These are phyloP conservation scores for Heliocidaris erythrogramma DNA, from an alignment of 35 echinoderm and acorn worm genomes.

Conservation along the genomic window DNA sequence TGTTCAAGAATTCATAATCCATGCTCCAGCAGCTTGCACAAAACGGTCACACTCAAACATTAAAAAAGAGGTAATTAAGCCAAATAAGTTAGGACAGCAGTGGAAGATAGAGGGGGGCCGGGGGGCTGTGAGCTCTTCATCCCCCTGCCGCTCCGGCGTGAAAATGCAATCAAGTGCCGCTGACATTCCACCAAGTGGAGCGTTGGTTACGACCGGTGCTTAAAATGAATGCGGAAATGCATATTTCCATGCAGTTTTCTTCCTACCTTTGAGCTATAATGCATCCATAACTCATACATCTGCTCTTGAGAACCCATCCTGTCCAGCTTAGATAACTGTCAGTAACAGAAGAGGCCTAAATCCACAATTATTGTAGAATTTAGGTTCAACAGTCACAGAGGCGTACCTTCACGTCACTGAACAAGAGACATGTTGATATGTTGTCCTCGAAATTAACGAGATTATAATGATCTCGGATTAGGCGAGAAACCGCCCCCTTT, in stretches of 20 bases:
- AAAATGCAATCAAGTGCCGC: not conserved
- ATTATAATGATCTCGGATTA: conserved; percentile 36
- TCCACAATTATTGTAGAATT: not conserved
- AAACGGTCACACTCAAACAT: too few species aligned
- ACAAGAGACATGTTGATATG: conserved; percentile 21
- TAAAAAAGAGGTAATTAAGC: too few species aligned
- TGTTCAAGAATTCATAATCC: too few species aligned
- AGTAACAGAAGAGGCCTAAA: not conserved
- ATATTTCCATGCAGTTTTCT: not conserved
- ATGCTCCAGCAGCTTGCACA: too few species aligned
- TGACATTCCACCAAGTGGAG: too few species aligned
- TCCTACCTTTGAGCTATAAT: conserved; percentile 29
- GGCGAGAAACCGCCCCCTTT: conserved; percentile 34
- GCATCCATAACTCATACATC: conserved; percentile 32
- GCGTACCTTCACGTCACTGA: not conserved
- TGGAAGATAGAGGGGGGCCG: not conserved
- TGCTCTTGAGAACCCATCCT: conserved; percentile 33
- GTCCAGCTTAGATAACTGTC: not conserved
- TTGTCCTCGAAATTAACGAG: conserved; percentile 32
- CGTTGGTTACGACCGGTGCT: not conserved
- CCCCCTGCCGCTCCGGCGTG: not conserved
- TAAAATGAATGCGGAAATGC: conserved; percentile 30
- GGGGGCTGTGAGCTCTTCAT: not conserved
- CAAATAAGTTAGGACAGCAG: not conserved
- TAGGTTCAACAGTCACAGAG: not conserved